Evolutionary conservation across 2,113 vertebrate genomes (phyloP).

Genomic region (Cinclus mexicanus): DNA sequence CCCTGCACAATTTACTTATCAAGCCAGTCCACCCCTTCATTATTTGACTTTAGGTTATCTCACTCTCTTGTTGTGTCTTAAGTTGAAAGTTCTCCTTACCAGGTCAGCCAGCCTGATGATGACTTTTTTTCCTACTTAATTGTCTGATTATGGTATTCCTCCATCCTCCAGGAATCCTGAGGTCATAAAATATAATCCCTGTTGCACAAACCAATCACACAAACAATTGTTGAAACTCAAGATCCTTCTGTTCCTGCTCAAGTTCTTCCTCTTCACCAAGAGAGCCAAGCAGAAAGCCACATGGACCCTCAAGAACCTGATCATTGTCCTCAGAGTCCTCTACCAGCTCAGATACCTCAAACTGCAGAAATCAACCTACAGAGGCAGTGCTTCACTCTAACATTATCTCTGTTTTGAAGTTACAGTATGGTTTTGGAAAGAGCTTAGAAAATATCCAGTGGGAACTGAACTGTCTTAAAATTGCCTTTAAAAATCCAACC

Average conservation of each 20-base stretch:
- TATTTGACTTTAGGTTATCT: background rate
- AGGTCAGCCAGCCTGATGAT: background rate
- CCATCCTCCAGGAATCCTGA: background rate
- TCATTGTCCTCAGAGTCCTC: background rate
- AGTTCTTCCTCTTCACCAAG: background rate
- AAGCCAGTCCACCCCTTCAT: background rate
- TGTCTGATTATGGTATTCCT: background rate
- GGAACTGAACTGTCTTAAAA: background rate
- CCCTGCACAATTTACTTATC: background rate
- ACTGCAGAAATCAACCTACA: background rate
- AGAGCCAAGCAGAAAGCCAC: background rate
- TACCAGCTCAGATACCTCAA: background rate
- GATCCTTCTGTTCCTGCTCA: background rate
- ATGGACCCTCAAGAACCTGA: accelerated
- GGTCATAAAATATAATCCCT: background rate
- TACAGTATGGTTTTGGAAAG: background rate
- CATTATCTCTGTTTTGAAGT: background rate
- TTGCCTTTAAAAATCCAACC: background rate
- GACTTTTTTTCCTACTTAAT: background rate
- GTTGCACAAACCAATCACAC: background rate
- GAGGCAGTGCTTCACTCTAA: background rate
- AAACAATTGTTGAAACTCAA: background rate
- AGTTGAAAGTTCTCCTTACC: background rate
- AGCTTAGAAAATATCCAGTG: background rate
- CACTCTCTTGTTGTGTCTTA: background rate